A percentile compares a stretch with the other conserved stretches of the same genome.
phyloP scores from a whole-genome alignment of 2,888 invertebrate genomes.

The Hydropsyche betteni region DNA sequence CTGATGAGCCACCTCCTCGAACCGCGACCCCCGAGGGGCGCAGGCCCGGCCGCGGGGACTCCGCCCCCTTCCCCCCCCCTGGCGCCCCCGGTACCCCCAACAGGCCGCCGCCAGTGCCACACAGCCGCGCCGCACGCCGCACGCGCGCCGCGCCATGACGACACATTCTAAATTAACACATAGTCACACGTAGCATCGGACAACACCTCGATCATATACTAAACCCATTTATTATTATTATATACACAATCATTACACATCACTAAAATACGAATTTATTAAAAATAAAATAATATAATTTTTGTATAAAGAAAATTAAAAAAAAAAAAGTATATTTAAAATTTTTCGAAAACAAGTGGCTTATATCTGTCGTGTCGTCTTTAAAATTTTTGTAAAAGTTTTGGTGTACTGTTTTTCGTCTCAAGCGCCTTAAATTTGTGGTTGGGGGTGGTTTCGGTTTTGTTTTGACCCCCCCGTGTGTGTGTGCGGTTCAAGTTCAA shows the following conservation, averaged over 20 bases:
- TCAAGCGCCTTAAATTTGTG: not conserved
- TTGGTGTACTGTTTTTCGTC: not conserved
- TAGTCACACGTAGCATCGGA: slow-evolving; percentile 50
- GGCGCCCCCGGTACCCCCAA: slow-evolving; percentile 6
- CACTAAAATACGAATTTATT: slow-evolving; percentile 31
- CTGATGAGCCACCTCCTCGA: not conserved
- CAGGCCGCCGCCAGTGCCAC: slow-evolving; percentile 53
- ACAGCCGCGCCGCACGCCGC: slow-evolving; percentile 52
- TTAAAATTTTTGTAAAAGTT: slow-evolving; percentile 47
- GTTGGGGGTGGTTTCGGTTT: not conserved
- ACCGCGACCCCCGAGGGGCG: slow-evolving; percentile 11
- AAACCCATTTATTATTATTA: slow-evolving; percentile 1
- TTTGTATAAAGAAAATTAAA: not conserved
- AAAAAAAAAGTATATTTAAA: slow-evolving; percentile 29
- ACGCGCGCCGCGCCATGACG: slow-evolving; percentile 50
- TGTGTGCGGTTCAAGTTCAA: not conserved
- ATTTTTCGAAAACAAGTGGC: slow-evolving; percentile 51
- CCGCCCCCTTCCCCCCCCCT: slow-evolving; percentile 6
- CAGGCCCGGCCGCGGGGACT: not conserved
- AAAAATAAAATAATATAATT: slow-evolving; percentile 40
- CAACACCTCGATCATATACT: slow-evolving; percentile 36
- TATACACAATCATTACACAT: not conserved
- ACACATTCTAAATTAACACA: slow-evolving; percentile 51
- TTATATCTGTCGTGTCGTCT: slow-evolving; percentile 51
- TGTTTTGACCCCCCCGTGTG: not conserved